Evolutionary conservation across 2,888 invertebrate genomes (phyloP), one percentile per base, ranked within the genome.

Genomic region (Portevinia maculata): DNA sequence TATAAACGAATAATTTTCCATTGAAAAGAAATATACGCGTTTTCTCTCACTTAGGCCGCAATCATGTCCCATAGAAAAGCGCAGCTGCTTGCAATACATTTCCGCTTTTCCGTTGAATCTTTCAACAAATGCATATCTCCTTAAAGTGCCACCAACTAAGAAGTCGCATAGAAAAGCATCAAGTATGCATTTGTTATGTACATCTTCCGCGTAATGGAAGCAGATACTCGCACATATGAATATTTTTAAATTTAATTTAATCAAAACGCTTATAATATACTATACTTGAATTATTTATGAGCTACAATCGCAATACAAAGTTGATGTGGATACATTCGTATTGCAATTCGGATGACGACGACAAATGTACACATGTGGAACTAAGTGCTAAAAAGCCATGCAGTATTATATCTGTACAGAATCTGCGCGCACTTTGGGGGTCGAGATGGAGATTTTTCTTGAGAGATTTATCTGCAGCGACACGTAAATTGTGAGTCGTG

Each of bases 311-410:
- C 41, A 8, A 60, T 52, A 44, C 41, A 53, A 53, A 44, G 37
- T 46, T n/a, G 30, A 39, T 34, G n/a, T 37, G 41, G 48, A 41
- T 39, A 41, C 13, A 9, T 13, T 41, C 2, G 21, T 37, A 53
- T 24, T 62, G 46, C 52, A 11, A 32, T 53, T 71, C 30, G 34
- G 46, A 60, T 17, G 64, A 39, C 28, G 52, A 57, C 44, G 50
- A 75, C 39, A 52, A 44, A 60, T 67, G 75, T 32, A 59, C 75
- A 75, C 75, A 75, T 75, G 75, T 75, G 75, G 41, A 21, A 46
- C 57, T 67, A 34, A 75, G 65, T 75, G 59, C 44, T 44, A 17
- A 57, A 73, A 57, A 37, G 13, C 30, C 59, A 50, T 39, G 57
- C 41, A 24, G 44, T 37, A 17, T 21, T 44, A n/a, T 17, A 6